These are phyloP conservation scores for Apteryx owenii DNA, from an alignment of 2,113 vertebrate species.

Conservation along the genomic window DNA sequence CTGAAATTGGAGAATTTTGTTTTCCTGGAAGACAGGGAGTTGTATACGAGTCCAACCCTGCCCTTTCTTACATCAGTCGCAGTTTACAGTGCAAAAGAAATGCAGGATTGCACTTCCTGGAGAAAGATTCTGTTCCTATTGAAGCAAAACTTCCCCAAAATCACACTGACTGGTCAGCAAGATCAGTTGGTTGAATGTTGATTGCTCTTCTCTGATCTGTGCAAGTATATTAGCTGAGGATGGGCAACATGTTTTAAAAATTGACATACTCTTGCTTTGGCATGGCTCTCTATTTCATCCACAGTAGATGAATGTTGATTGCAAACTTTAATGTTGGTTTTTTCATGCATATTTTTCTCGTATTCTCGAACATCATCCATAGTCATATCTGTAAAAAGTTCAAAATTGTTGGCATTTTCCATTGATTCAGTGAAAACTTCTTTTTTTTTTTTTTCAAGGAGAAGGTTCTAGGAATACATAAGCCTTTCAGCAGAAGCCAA, in stretches of 20 bases:
- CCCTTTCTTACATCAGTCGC: background rate
- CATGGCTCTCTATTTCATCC: constrained; percentile 95
- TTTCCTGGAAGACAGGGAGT: background rate
- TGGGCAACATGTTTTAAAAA: constrained; percentile 75
- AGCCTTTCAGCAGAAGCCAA: constrained; percentile 75
- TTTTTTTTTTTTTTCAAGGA: constrained; percentile 11
- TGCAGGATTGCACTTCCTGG: background rate
- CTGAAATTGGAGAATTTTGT: background rate
- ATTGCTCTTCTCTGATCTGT: background rate
- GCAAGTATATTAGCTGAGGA: constrained; percentile 2
- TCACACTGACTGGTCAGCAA: background rate
- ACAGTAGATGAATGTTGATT: constrained; percentile 91
- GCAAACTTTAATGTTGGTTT: constrained; percentile 99
- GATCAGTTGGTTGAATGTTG: background rate
- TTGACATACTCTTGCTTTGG: constrained; percentile 93
- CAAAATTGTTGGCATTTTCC: constrained; percentile 85
- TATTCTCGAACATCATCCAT: constrained; percentile 97
- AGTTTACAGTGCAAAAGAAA: background rate
- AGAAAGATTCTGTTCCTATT: background rate
- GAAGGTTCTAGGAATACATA: constrained; percentile 55
- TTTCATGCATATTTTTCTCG: constrained; percentile 98
- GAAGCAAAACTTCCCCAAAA: background rate
- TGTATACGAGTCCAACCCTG: background rate
- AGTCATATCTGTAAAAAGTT: constrained; percentile 98
- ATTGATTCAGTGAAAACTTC: constrained; percentile 70